phyloP scores from a whole-genome alignment of 2,113 vertebrate species.

The Perca flavescens region DNA sequence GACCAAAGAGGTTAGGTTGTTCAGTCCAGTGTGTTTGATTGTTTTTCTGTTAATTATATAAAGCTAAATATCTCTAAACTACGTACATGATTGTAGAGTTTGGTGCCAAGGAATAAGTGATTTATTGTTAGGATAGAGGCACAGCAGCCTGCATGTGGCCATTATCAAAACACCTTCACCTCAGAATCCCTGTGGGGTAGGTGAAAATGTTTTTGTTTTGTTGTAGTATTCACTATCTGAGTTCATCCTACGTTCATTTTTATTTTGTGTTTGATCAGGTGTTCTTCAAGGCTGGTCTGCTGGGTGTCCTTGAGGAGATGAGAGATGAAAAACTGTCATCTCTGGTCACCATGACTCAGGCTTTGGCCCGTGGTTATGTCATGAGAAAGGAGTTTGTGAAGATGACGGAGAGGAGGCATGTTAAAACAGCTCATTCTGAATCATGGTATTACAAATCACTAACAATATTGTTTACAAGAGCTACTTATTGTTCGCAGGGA shows the following conservation, averaged over 20 bases:
- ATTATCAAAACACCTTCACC: too few species aligned
- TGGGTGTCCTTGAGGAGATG: constrained; percentile 69
- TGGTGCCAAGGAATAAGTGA: too few species aligned
- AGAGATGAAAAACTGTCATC: constrained; percentile 39
- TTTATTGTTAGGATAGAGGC: too few species aligned
- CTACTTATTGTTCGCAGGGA: constrained; percentile 45
- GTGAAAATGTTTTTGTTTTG: too few species aligned
- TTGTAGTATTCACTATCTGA: too few species aligned
- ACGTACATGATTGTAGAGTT: too few species aligned
- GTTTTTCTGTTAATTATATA: not conserved
- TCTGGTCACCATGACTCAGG: constrained; percentile 1
- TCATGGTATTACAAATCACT: too few species aligned
- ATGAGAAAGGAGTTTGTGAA: constrained; percentile 72
- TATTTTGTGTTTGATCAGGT: constrained; percentile 43
- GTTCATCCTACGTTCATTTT: too few species aligned
- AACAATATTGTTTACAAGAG: not conserved
- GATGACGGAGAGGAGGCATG: constrained; percentile 65
- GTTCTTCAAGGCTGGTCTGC: constrained; percentile 72
- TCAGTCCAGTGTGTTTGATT: not conserved
- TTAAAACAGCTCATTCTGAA: constrained; percentile 9
- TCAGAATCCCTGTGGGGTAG: too few species aligned
- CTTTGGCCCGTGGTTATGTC: constrained; percentile 63
- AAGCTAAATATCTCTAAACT: not conserved
- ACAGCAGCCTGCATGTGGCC: too few species aligned
- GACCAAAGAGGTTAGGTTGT: not conserved